Evolutionary conservation across 2,113 vertebrate species (phyloP).

Genomic region (Eidolon helvum): DNA sequence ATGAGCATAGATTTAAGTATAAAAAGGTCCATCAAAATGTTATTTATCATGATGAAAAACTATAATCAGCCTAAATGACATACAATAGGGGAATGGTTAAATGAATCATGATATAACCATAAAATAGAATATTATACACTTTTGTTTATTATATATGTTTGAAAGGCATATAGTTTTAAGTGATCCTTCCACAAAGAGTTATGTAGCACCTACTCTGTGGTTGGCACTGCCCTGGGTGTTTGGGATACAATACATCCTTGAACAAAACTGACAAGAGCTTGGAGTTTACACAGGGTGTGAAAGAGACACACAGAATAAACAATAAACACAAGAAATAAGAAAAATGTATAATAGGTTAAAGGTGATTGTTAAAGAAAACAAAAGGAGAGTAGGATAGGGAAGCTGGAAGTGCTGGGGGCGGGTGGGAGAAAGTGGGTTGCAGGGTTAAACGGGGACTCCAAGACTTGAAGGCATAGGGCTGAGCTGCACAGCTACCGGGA

Average conservation of each 20-base stretch:
- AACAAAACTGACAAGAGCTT: background rate
- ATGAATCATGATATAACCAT: background rate
- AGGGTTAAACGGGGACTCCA: background rate
- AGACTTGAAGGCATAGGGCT: background rate
- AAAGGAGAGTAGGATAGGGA: background rate
- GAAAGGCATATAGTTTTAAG: background rate
- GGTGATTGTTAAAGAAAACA: background rate
- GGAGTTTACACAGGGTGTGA: background rate
- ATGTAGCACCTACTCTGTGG: background rate
- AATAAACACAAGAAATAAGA: background rate
- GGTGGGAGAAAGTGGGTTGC: background rate
- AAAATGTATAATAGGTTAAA: background rate
- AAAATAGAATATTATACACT: background rate
- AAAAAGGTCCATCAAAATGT: background rate
- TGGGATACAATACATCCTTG: background rate
- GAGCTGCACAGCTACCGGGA: background rate
- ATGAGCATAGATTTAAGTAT: background rate
- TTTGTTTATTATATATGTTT: background rate
- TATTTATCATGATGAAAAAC: background rate
- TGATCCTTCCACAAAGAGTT: background rate
- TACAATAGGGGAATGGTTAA: background rate
- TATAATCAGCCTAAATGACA: background rate
- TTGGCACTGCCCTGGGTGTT: background rate
- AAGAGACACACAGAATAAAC: background rate
- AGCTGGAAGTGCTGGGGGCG: background rate